Conservation (phyloP, 2,888 invertebrate species). For the Caenorhabditis sp. region DNA sequence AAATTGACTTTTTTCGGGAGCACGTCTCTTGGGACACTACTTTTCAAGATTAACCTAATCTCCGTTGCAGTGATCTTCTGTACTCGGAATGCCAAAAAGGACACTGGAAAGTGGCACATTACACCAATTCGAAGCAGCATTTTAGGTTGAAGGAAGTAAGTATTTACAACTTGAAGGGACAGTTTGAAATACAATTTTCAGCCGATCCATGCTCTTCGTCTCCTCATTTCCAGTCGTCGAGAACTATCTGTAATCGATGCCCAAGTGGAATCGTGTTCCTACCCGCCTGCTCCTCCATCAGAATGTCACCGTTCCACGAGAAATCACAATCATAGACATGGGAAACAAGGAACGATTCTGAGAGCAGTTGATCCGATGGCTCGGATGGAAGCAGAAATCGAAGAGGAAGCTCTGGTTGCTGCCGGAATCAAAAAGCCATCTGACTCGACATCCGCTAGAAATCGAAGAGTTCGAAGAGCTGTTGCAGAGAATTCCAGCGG, state of each 20-base stretch:
- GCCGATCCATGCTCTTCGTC: slow-evolving; percentile 62
- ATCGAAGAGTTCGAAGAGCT: slow-evolving; percentile 24
- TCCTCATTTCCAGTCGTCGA: slow-evolving; percentile 63
- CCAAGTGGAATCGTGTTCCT: slow-evolving; percentile 69
- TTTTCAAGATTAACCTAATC: background rate
- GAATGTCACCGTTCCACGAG: slow-evolving; percentile 49
- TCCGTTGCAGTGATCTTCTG: slow-evolving; percentile 66
- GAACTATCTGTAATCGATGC: slow-evolving; percentile 69
- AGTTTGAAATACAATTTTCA: no score
- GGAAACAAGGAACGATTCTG: slow-evolving; percentile 35
- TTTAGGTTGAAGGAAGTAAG: slow-evolving; percentile 68
- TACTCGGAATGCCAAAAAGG: slow-evolving; percentile 67
- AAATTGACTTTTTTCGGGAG: background rate
- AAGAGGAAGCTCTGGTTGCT: slow-evolving; percentile 16
- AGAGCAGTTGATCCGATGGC: slow-evolving; percentile 46
- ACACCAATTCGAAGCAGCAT: slow-evolving; percentile 69
- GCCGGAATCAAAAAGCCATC: background rate
- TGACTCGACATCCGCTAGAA: background rate
- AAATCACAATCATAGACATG: slow-evolving; percentile 57
- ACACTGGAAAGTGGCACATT: slow-evolving; percentile 71
- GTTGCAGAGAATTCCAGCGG: slow-evolving; percentile 9
- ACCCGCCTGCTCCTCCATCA: slow-evolving; percentile 26
- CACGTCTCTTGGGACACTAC: no score
- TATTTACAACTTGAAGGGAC: no score
- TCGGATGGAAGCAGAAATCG: slow-evolving; percentile 10